These are phyloP conservation scores for Listronotus bonariensis DNA, from an alignment of 1,140 invertebrate species.

Conservation along the genomic window DNA sequence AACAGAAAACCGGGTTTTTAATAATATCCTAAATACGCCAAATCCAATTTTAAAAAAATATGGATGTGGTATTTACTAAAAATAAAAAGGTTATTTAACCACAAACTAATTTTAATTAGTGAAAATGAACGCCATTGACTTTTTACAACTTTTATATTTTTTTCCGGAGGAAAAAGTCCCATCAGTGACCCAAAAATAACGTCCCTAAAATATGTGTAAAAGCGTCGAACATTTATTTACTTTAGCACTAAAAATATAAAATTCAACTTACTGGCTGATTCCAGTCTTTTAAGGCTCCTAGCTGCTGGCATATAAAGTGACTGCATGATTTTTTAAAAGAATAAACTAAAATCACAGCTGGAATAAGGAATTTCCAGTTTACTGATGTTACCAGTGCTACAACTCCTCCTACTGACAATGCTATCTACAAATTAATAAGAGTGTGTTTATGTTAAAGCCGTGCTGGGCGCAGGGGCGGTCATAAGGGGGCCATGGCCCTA, in stretches of 20 bases:
- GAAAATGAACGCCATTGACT: no score
- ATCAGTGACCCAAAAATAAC: no score
- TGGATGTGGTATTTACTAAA: no score
- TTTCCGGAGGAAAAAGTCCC: no score
- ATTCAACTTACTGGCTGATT: slow-evolving; percentile 63
- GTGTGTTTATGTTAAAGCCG: background rate
- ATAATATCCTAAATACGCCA: no score
- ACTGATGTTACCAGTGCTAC: slow-evolving; percentile 39
- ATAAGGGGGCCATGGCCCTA: background rate
- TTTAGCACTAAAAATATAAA: background rate
- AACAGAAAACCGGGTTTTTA: no score
- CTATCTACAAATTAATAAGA: slow-evolving; percentile 30
- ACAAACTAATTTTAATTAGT: no score
- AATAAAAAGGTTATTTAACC: no score
- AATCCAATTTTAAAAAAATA: no score
- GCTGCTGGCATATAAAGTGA: slow-evolving; percentile 66
- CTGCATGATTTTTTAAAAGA: slow-evolving; percentile 61
- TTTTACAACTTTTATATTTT: no score
- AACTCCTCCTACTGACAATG: slow-evolving; percentile 36
- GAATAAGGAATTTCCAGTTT: slow-evolving; percentile 41
- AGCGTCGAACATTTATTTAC: background rate
- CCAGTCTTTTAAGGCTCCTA: slow-evolving; percentile 67
- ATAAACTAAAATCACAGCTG: slow-evolving; percentile 60
- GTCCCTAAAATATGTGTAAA: no score
- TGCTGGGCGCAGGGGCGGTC: background rate